Base-by-base conservation (phyloP, 2,888 invertebrate species). In the Nebria salina region DNA sequence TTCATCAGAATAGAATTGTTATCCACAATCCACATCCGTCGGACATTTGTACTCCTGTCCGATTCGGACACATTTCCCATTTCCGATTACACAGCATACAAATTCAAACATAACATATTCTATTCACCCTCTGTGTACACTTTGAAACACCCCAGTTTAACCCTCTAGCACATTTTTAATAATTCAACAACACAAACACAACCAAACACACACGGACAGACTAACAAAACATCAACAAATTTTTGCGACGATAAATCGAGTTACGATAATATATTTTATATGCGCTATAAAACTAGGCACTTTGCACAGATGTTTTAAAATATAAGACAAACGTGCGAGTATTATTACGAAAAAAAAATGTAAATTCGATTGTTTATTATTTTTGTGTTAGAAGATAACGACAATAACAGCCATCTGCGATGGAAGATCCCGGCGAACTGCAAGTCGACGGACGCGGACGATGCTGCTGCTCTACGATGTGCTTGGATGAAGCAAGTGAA, bases 361-460 rank as follows among this genome's bases (percentile, higher is more conserved):
- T 54, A 54, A 54, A 54, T 54, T 8, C 54, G 54, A 54, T 54
- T 54, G 54, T 54, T 54, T 54, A 54, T 54, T 54, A 11, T 54
- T 54, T 54, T 11, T 54, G 54, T 13, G 6, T 11, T 13, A 54
- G 54, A 3, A 54, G 11, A 54, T 13, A 54, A 54, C 54, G 8
- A 54, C 2, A 54, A 70, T 34, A 20, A 70, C 70, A 26, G 25
- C 70, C 15, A 9, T 15, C 70, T 11, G 34, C 70, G 34, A 26
- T 34, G 70, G 26, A 2, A 11, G 34, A 26, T 15, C 70, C 70
- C 70, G 70, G 70, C 25, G 70, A 70, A 70, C 70, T 70, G 70
- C 70, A 70, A 70, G n/a, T 54, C 54, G 54, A 6, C 7, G 54
- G 4, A 3, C 6, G 5, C 34, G 34, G 34, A 34, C 34, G 66